Evolutionary conservation across 2,113 vertebrate genomes (phyloP), one percentile per base, ranked within the genome.

Genomic region (Lycaon pictus): DNA sequence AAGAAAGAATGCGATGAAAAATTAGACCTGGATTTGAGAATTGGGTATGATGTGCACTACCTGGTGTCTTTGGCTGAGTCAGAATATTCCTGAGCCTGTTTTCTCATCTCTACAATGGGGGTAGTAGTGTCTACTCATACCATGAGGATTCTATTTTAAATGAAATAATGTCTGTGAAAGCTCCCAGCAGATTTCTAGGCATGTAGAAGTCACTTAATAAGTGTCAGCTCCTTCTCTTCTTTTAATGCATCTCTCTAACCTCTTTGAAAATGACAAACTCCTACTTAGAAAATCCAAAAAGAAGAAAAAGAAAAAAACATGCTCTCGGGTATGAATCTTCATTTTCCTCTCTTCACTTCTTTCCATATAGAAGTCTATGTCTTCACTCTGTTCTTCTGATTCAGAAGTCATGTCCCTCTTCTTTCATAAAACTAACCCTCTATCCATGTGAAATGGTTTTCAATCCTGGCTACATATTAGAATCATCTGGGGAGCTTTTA

Each of bases 11-110:
- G 27, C 16, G 71, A 79, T 37, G 25, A 63, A 76, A 29, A 90
- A 93, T 93, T 79, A 95, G 93, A 85, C 32, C 35, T 83, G 16
- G 35, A 25, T 85, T 93, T 88, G 60, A 95, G 81, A 77, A 89
- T 0, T n/a, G 23, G 25, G 29, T 17, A 43, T 58, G 13, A 79
- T 27, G 53, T 89, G 35, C 4, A 63, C 19, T 27, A 58, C 5
- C 4, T 63, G 62, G 13, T 65, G 5, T 82, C 79, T 96, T 29
- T 91, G 65, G 63, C 56, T 96, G 65, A 81, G 76, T 87, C 56
- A 65, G 32, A 48, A 96, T 13, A 20, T 80, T 83, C 92, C 60
- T 88, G 65, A 76, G 32, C 7, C 35, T 56, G 48, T 96, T 82
- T 88, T 67, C 67, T 96, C 83, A 63, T 32, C 65, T 96, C 63